A percentile compares a stretch with the other conserved stretches of the same genome.
phyloP scores from a whole-genome alignment of 1,140 invertebrate genomes.

The Chironomus striatipennis region DNA sequence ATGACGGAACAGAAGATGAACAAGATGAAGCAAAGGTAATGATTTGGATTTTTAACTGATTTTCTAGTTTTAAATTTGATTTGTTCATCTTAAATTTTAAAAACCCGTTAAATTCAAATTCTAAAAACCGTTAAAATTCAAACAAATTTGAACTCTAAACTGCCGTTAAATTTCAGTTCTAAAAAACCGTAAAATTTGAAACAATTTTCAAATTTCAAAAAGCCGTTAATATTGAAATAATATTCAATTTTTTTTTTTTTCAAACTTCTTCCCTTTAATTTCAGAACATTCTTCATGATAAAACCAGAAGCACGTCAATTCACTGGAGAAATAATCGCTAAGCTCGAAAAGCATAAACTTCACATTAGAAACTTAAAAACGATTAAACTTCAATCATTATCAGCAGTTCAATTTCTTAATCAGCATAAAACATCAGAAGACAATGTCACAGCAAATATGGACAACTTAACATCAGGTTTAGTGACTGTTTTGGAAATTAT shows the following conservation, averaged over 20 bases:
- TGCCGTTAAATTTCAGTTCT: no score
- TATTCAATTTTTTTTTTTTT: no score
- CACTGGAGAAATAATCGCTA: slow-evolving; percentile 63
- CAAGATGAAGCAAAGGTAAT: slow-evolving; percentile 52
- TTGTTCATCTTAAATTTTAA: not conserved
- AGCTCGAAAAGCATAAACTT: slow-evolving; percentile 56
- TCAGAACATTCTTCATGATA: slow-evolving; percentile 65
- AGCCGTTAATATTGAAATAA: no score
- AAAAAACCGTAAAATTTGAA: no score
- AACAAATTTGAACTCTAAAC: no score
- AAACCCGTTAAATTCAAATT: no score
- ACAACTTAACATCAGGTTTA: slow-evolving; percentile 59
- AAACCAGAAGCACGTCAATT: slow-evolving; percentile 61
- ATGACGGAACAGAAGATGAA: slow-evolving; percentile 50
- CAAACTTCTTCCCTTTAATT: no score
- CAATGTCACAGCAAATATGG: slow-evolving; percentile 41
- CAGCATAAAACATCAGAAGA: not conserved
- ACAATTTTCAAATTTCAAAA: no score
- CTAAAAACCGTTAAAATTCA: no score
- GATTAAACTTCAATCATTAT: slow-evolving; percentile 34
- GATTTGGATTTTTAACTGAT: slow-evolving; percentile 26
- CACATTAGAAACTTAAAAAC: slow-evolving; percentile 65
- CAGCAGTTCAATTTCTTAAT: not conserved
- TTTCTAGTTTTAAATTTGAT: not conserved
- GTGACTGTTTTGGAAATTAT: slow-evolving; percentile 66